Conservation (phyloP, 2,113 vertebrate genomes). For the Pelusios castaneus region DNA sequence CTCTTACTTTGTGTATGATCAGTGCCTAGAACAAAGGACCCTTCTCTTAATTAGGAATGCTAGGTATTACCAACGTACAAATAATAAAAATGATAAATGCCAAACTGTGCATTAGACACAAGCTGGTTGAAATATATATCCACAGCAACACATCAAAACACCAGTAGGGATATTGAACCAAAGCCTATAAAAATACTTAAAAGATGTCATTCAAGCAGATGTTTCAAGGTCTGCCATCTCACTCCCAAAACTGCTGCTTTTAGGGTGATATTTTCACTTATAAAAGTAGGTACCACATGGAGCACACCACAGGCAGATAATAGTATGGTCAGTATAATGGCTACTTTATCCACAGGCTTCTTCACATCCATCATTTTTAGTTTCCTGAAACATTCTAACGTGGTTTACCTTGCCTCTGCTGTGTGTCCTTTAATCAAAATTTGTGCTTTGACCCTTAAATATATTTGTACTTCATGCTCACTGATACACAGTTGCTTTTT, state of each 20-base stretch:
- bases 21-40: not conserved
- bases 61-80: accelerated
- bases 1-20: not conserved
- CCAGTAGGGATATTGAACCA: not conserved
- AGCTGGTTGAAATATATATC: not conserved
- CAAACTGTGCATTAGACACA: not conserved
- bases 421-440: not conserved
- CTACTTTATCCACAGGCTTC: accelerated
- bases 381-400: not conserved
- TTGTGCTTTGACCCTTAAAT: not conserved
- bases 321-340: not conserved
- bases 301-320: not conserved
- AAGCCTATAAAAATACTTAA: not conserved
- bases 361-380: not conserved
- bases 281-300: accelerated
- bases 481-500: not conserved
- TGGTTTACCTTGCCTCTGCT: accelerated
- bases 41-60: not conserved
- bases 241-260: not conserved
- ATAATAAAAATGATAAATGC: not conserved
- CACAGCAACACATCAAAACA: not conserved
- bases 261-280: not conserved
- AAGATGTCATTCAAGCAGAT: not conserved
- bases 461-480: not conserved
- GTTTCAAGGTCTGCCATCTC: not conserved